A percentile compares a stretch with the other conserved stretches of the same genome.
phyloP scores from a whole-genome alignment of 1,140 invertebrate species.

The Penaeus japonicus region DNA sequence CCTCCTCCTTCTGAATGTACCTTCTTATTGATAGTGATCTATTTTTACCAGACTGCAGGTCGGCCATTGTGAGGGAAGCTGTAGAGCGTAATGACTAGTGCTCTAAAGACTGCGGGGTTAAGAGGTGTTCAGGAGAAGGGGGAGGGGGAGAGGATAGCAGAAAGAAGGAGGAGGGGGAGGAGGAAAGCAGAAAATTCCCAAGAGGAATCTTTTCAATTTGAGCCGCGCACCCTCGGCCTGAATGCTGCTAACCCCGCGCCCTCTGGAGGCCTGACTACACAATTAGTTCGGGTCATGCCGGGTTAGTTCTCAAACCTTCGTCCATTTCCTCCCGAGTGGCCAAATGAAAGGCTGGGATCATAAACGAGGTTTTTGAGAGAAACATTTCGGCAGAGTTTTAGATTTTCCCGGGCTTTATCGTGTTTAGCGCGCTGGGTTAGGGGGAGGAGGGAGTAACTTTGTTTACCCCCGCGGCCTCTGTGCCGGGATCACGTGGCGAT shows the following conservation, averaged over 20 bases:
- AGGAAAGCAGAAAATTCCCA: no score
- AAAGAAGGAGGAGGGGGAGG: no score
- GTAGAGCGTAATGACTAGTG: no score
- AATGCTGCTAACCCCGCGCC: background rate
- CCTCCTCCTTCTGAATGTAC: no score
- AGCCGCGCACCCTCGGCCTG: background rate
- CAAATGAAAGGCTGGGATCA: background rate
- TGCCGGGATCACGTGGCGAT: background rate
- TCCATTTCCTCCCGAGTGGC: background rate
- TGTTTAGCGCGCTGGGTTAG: background rate
- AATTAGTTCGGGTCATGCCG: background rate
- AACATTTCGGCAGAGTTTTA: background rate
- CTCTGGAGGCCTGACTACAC: background rate
- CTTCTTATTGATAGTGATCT: no score
- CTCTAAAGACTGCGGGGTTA: no score
- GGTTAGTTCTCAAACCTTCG: background rate
- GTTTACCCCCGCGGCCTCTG: background rate
- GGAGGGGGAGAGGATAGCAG: no score
- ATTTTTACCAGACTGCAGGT: no score
- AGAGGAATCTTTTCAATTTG: no score
- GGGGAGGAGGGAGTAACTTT: background rate
- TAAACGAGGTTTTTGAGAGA: constrained; percentile 1
- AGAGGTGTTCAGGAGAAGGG: no score
- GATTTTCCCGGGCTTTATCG: background rate
- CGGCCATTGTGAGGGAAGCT: no score